Evolutionary conservation across 2,113 vertebrate species (phyloP).

Genomic region (Ivindomyrus marchei): DNA sequence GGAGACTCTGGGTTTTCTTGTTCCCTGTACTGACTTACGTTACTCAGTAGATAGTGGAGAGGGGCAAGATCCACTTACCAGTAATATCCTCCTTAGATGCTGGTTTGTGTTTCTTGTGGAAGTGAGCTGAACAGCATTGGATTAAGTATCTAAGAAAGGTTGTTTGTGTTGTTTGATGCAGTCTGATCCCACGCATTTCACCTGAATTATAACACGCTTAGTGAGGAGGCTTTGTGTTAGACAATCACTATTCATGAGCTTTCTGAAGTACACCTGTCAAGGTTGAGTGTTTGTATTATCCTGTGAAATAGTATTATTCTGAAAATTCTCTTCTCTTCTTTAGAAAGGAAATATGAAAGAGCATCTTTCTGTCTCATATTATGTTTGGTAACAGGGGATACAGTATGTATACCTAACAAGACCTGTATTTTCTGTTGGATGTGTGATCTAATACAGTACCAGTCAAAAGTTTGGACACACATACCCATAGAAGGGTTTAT

Average conservation of each 20-base stretch:
- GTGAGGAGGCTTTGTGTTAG: neutral
- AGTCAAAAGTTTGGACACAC: neutral
- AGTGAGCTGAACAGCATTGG: neutral
- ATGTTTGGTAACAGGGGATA: neutral
- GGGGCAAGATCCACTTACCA: neutral
- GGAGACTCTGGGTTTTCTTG: neutral
- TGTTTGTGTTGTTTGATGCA: neutral
- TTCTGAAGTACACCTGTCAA: neutral
- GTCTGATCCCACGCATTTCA: neutral
- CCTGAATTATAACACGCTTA: neutral
- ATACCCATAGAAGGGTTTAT: neutral
- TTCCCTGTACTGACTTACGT: neutral
- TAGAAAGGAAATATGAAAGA: neutral
- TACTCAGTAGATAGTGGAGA: neutral
- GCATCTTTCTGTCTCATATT: neutral
- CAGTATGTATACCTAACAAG: neutral
- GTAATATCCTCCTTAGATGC: neutral
- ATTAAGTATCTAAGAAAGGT: neutral
- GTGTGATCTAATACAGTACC: neutral
- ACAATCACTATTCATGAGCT: neutral
- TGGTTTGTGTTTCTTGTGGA: neutral
- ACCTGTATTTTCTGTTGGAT: neutral
- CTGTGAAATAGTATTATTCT: neutral
- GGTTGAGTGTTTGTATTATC: neutral
- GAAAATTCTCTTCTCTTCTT: neutral